Conservation (phyloP, 2,888 invertebrate genomes). For the Eupithecia centaureata region DNA sequence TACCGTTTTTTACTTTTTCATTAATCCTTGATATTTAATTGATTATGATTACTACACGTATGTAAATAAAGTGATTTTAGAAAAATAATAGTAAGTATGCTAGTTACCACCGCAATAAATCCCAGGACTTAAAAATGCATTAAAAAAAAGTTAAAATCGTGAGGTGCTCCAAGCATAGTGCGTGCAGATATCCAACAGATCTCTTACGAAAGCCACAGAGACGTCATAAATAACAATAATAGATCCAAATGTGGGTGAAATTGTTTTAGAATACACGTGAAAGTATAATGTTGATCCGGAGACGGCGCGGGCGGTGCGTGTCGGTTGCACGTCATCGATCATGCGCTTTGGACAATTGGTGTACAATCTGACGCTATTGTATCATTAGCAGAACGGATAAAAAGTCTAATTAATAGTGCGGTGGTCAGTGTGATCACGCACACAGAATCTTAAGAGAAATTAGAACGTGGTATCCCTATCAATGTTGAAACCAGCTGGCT, state of each 20-base stretch:
- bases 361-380: constrained; percentile 41
- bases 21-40: constrained; percentile 22
- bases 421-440: constrained; percentile 30
- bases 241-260: constrained; percentile 67
- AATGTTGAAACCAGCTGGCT: constrained; percentile 6
- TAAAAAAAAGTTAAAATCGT: not conserved
- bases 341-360: constrained; percentile 46
- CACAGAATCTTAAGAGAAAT: constrained; percentile 27
- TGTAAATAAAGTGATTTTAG: not conserved
- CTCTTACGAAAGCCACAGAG: constrained; percentile 23
- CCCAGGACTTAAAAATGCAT: too few relatives aligned
- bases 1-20: constrained; percentile 13
- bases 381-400: constrained; percentile 39
- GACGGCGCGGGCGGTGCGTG: constrained; percentile 58
- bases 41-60: not conserved
- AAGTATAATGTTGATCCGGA: constrained; percentile 59
- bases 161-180: not conserved
- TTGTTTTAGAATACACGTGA: constrained; percentile 67
- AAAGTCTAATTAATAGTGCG: constrained; percentile 23
- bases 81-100: not conserved
- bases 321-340: constrained; percentile 64
- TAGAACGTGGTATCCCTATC: constrained; percentile 23
- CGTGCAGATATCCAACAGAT: constrained; percentile 35
- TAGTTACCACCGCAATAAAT: not conserved
- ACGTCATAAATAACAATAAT: constrained; percentile 40